Conservation (phyloP, 2,113 vertebrate genomes). For the Phyllostomus discolor region DNA sequence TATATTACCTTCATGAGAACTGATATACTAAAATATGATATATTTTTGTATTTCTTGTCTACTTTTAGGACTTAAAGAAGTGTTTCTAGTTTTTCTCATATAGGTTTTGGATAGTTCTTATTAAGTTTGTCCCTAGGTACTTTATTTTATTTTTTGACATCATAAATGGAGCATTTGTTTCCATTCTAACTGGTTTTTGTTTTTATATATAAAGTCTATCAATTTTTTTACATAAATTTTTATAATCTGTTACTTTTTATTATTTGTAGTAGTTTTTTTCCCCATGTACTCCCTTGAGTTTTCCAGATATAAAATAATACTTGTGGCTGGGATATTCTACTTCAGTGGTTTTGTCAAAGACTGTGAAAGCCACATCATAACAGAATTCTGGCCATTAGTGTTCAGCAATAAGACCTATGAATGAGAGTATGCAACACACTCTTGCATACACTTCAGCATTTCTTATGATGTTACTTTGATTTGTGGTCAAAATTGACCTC, state of each 20-base stretch:
- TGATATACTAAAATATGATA: background rate
- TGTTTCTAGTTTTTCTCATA: background rate
- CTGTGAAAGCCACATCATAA: background rate
- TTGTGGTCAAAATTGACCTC: background rate
- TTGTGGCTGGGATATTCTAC: background rate
- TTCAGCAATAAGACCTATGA: background rate
- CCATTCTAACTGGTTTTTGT: background rate
- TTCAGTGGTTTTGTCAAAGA: constrained; percentile 1
- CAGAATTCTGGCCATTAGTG: background rate
- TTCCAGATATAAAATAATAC: background rate
- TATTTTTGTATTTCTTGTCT: background rate
- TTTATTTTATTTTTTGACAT: constrained; percentile 25
- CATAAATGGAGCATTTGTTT: background rate
- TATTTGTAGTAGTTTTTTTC: background rate
- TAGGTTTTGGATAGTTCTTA: background rate
- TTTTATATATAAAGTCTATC: background rate
- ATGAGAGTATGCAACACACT: background rate
- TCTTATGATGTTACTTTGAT: background rate
- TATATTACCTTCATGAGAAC: background rate
- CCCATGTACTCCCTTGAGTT: background rate
- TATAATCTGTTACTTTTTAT: background rate
- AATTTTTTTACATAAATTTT: background rate
- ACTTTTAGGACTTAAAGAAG: background rate
- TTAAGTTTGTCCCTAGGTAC: background rate
- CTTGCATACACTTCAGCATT: background rate